Evolutionary conservation across 2,888 invertebrate genomes (phyloP).

Genomic region (Hyalella azteca): DNA sequence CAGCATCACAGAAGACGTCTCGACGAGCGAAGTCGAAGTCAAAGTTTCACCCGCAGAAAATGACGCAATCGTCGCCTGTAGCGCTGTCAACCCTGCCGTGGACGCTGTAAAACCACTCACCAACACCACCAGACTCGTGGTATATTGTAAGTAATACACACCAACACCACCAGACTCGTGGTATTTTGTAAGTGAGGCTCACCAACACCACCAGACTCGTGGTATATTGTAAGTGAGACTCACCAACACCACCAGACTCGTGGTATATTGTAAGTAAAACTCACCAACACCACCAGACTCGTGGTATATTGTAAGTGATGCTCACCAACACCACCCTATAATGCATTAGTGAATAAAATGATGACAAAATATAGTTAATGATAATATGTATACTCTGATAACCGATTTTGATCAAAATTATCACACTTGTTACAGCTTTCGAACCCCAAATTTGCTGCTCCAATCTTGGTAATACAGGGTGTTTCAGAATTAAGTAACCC

Average conservation of each 20-base stretch:
- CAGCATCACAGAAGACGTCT: conserved; percentile 31
- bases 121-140: conserved; percentile 28
- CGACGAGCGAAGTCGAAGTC: neutral
- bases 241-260: neutral
- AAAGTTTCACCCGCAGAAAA: neutral
- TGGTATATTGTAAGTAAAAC: neutral
- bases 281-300: too few species aligned
- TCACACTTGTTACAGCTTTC: too few species aligned
- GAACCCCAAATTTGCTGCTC: too few species aligned
- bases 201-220: too few species aligned
- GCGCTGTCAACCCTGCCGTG: conserved; percentile 33
- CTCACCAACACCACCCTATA: too few species aligned
- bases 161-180: neutral
- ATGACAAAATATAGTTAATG: too few species aligned
- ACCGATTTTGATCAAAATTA: too few species aligned
- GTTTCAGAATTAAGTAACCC: too few species aligned
- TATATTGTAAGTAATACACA: conserved; percentile 28
- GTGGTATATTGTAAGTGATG: neutral
- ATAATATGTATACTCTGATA: too few species aligned
- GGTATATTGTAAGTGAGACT: neutral
- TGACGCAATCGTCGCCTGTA: neutral
- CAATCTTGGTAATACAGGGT: too few species aligned
- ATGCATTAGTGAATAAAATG: too few species aligned
- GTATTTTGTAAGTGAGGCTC: neutral
- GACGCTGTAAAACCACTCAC: neutral